Evolutionary conservation across 1,140 invertebrate genomes (phyloP).

Genomic region (Bombus waltoni): DNA sequence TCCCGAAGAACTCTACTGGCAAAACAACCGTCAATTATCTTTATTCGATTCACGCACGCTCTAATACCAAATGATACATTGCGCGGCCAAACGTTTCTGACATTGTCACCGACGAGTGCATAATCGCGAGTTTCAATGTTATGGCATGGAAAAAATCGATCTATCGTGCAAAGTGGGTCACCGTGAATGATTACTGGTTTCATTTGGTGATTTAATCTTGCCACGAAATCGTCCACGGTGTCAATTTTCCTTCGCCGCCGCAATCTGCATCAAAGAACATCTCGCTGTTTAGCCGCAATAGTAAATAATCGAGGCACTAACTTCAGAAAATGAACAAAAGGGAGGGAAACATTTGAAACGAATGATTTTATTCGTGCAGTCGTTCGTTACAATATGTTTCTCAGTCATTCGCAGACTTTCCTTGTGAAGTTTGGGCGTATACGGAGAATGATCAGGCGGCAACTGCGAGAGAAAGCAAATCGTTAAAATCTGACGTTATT

Average conservation of each 20-base stretch:
- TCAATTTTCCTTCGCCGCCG: slow-evolving; percentile 5
- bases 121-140: neutral
- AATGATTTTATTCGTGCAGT: slow-evolving; percentile 4
- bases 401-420: neutral
- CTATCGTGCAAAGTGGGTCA: slow-evolving; percentile 55
- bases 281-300: slow-evolving; percentile 32
- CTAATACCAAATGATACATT: neutral
- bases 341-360: neutral
- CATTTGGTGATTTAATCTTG: slow-evolving; percentile 30
- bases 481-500: neutral
- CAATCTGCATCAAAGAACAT: neutral
- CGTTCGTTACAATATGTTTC: slow-evolving; percentile 31
- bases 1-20: neutral
- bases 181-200: slow-evolving; percentile 33
- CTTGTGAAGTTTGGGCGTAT: neutral
- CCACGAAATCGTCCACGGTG: neutral
- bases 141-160: slow-evolving; percentile 3
- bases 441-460: neutral
- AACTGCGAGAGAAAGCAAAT: neutral
- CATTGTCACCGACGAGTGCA: neutral
- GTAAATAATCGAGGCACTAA: slow-evolving; percentile 22
- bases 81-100: neutral
- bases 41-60: neutral
- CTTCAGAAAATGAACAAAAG: neutral
- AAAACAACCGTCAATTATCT: neutral